Evolutionary conservation across 2,113 vertebrate species (phyloP), one percentile per base, ranked within the genome.

Genomic region (Barnardius zonarius): DNA sequence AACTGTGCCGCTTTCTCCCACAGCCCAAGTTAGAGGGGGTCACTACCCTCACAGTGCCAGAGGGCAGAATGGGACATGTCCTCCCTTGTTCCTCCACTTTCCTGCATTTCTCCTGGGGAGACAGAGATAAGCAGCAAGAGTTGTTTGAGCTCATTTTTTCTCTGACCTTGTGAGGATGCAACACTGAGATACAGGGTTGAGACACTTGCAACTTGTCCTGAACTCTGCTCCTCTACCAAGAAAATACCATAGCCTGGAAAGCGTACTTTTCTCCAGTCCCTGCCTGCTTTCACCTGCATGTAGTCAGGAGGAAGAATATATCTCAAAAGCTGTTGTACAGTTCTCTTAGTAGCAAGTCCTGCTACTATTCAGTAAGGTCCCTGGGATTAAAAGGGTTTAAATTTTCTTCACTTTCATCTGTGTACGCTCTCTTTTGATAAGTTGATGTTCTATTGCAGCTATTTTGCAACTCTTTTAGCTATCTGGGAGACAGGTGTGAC

Each of bases 11-110:
- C 23, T 61, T 64, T 31, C 5, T 23, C 8, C 24, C 18, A 3
- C 49, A 77, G 23, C n/a, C 44, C 13, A 2, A 51, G 28, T 37
- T 25, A 49, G 33, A 64, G 18, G 11, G 44, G 20, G 30, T 82
- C 33, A 30, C 44, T 61, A 44, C 1, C 24, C 15, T 8, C 33
- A 62, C 2, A 0, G 24, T 35, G 20, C 16, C 82, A 55, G 20
- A n/a, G 8, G 8, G 16, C 10, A 88, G 30, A 80, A 72, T 0
- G 0, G 35, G 49, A 43, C 20, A 19, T 1, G 1, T 51, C 14
- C 18, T 86, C 49, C 59, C 24, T 92, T 48, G 10, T 20, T 91
- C 68, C n/a, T 63, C 22, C 43, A 82, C 20, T 14, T 83, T 49
- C 10, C 9, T 52, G 31, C 68, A n/a, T 51, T 78, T 63, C 25